Base-by-base conservation (phyloP, 1,140 invertebrate species). In the Ruditapes philippinarum region DNA sequence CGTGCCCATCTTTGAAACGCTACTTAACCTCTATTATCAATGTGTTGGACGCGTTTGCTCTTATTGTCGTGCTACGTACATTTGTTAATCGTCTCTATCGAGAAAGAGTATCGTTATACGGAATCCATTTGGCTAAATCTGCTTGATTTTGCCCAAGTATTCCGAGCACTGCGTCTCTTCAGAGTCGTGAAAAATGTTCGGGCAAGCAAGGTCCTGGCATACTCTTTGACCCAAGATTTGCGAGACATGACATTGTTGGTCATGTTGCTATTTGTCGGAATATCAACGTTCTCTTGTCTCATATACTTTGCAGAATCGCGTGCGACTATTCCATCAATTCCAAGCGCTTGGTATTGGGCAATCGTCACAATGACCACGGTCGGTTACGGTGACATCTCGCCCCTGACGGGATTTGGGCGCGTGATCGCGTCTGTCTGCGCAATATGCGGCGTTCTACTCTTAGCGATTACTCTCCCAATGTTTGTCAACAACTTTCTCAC, bases 101-200 rank as follows among this genome's bases (percentile, higher is more conserved):
- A 82, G 3, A 89, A 88, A 25, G 73, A 86, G 40, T 45, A 91
- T 33, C n/a, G 68, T 1, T 91, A 76, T 54, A 73, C 54, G 22
- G 38, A 65, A 1, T 73, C 85, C n/a, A n/a, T 42, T 14, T 42
- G 74, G 76, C 31, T 91, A 0, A 84, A 89, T 80, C 42, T 89
- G 60, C 81, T 93, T n/a, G 70, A 88, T 42, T 98, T 99, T 95
- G 99, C 99, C 96, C 97, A 99, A 95, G 99, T 99, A 95, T 99
- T 99, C 98, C 97, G 99, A 95, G 99, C 99, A 95, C 97, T 99
- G 93, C 97, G 99, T 95, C 99, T 99, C 95, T 97, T 99, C 94
- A 99, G 99, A 96, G 97, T 99, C 94, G 99, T 99, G 89, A 97
- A 99, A 92, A 86, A 92, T 65, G 81, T 93, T 9, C 83, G 51